These are phyloP conservation scores for Pholis gunnellus DNA, from an alignment of 2,113 vertebrate genomes.

Conservation along the genomic window DNA sequence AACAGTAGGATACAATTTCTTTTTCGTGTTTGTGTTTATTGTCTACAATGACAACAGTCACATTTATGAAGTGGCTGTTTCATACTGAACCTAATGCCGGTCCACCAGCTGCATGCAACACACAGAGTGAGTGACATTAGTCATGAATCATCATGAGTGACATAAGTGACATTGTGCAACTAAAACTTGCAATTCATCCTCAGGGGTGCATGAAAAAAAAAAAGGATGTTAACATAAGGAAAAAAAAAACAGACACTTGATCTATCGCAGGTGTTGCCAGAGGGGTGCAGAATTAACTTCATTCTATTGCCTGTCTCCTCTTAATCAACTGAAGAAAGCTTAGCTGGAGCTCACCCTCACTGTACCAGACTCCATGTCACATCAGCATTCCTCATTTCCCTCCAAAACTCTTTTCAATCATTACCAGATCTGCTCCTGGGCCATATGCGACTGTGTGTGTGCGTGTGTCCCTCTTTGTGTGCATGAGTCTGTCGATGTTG, in stretches of 20 bases:
- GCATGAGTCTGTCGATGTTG: background rate
- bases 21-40: background rate
- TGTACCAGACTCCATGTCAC: slow-evolving; percentile 60
- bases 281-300: slow-evolving; percentile 51
- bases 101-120: slow-evolving; percentile 16
- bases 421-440: slow-evolving; percentile 48
- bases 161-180: slow-evolving; percentile 9
- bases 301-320: slow-evolving; percentile 62
- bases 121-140: slow-evolving; percentile 16
- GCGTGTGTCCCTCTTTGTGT: slow-evolving; percentile 6
- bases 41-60: background rate
- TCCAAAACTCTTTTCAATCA: slow-evolving; percentile 50
- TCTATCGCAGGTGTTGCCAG: slow-evolving; percentile 19
- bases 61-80: background rate
- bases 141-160: too few species aligned
- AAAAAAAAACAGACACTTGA: slow-evolving; percentile 13
- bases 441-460: slow-evolving; percentile 13
- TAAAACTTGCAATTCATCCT: slow-evolving; percentile 17
- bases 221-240: background rate
- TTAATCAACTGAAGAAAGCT: slow-evolving; percentile 59
- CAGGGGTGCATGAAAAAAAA: slow-evolving; percentile 16
- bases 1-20: background rate
- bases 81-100: background rate
- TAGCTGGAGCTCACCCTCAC: slow-evolving; percentile 41
- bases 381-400: slow-evolving; percentile 61